Evolutionary conservation across 2,797 vertebrate species (phyloP).

Genomic region (Protonibea diacanthus): DNA sequence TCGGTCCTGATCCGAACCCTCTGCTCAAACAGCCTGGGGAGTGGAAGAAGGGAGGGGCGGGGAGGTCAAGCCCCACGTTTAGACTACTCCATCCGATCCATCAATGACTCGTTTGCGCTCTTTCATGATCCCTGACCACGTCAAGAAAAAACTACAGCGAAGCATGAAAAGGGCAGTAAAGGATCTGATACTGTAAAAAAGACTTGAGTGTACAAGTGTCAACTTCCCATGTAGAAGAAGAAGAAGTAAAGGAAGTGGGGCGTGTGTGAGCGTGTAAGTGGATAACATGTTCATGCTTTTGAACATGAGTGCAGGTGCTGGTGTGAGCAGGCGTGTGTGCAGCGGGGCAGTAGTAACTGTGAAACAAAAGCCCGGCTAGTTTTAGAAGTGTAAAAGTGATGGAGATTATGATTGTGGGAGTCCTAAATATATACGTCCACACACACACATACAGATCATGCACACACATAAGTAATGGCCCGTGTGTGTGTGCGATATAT

Average conservation of each 20-base stretch:
- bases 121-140: slow-evolving; percentile 61
- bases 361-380: slow-evolving; percentile 22
- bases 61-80: slow-evolving; percentile 70
- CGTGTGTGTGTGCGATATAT: background rate
- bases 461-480: background rate
- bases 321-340: background rate
- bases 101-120: slow-evolving; percentile 82
- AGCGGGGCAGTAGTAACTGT: background rate
- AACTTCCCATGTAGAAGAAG: slow-evolving; percentile 12
- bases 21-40: slow-evolving; percentile 66
- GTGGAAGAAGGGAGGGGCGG: slow-evolving; percentile 52
- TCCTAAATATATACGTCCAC: background rate
- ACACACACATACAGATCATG: background rate
- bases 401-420: background rate
- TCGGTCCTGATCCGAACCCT: slow-evolving; percentile 72
- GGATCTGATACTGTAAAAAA: slow-evolving; percentile 67
- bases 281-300: slow-evolving; percentile 11
- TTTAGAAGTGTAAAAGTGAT: slow-evolving; percentile 18
- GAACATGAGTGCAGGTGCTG: slow-evolving; percentile 28
- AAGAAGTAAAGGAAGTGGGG: background rate
- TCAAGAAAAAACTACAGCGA: slow-evolving; percentile 9
- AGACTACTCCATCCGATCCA: slow-evolving; percentile 73
- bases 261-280: slow-evolving; percentile 16
- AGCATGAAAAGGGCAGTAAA: slow-evolving; percentile 57
- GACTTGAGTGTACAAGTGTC: slow-evolving; percentile 33